These are phyloP conservation scores for Rhodinocichla rosea DNA, from an alignment of 2,113 vertebrate genomes.

Conservation along the genomic window DNA sequence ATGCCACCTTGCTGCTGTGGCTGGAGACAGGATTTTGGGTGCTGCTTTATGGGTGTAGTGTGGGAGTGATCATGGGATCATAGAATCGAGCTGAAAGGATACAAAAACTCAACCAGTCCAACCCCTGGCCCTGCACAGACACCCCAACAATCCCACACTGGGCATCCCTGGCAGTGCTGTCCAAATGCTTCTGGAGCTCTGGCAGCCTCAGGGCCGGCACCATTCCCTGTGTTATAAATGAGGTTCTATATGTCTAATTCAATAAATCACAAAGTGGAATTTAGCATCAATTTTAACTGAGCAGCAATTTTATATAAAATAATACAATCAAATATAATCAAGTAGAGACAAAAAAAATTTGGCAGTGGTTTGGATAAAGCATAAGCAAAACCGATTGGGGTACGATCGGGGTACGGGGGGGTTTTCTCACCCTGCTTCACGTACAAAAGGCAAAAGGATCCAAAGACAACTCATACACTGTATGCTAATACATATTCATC, in stretches of 20 bases:
- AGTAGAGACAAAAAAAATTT: too few species aligned
- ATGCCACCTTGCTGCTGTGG: not conserved
- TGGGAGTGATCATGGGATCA: not conserved
- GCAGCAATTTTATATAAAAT: too few species aligned
- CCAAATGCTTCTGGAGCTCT: not conserved
- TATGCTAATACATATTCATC: too few species aligned
- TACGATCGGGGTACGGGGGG: too few species aligned
- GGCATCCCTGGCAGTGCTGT: not conserved
- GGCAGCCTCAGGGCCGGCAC: not conserved
- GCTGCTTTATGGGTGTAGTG: not conserved
- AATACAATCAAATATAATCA: too few species aligned
- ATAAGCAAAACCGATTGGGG: too few species aligned
- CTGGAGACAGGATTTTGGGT: not conserved
- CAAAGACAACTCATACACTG: too few species aligned
- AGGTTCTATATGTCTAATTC: not conserved
- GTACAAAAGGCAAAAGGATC: too few species aligned
- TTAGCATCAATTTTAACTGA: too few species aligned
- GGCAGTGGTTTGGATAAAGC: too few species aligned
- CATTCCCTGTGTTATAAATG: not conserved
- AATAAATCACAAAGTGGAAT: too few species aligned
- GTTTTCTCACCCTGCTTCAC: too few species aligned
- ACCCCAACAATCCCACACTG: not conserved
- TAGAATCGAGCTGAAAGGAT: not conserved
- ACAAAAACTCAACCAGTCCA: not conserved
- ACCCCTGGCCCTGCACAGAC: not conserved